Base-by-base conservation (phyloP, 2,113 vertebrate species). In the Grallaria varia region DNA sequence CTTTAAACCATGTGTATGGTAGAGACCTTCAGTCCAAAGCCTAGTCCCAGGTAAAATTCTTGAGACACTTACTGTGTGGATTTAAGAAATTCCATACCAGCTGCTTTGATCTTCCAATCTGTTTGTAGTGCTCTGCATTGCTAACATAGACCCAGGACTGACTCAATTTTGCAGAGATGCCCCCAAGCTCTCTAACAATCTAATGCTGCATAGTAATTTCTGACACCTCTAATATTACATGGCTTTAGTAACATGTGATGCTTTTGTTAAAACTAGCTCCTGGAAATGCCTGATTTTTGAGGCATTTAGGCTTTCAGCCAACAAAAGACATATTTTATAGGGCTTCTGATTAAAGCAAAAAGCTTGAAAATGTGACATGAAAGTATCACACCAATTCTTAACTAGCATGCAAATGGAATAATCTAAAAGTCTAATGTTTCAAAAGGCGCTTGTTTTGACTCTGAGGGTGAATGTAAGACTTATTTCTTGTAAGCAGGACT, bases 401-500 rank as follows among this genome's bases (percentile, higher is more conserved):
- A 75, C 33, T 52, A 77, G 52, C 60, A 93, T 68, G 75, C 56
- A 93, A 93, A 95, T 91, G 58, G 74, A 86, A 73, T 68, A 84
- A 95, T 89, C 56, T 90, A 35, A 72, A 96, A 88, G 85, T 74
- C 68, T 88, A 86, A 95, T 93, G 27, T 64, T 91, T 71, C 67
- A 37, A 84, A 91, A 92, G 39, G 47, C 45, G 69, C 62, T 60
- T 77, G 33, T 76, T 94, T 86, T 77, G 47, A 90, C 86, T 93
- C 88, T 81, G 28, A 58, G 67, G 27, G 45, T 69, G 83, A 74
- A 82, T 19, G 22, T n/a, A 68, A 52, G 56, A 81, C 86, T 95
- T 83, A 92, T 59, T 72, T 39, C 44, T 71, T 90, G 45, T 85
- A 78, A 93, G 80, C 55, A 90, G 49, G 78, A 86, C 64, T 74